Evolutionary conservation across 1,140 invertebrate genomes (phyloP).

Genomic region (Drosophila athabasca): DNA sequence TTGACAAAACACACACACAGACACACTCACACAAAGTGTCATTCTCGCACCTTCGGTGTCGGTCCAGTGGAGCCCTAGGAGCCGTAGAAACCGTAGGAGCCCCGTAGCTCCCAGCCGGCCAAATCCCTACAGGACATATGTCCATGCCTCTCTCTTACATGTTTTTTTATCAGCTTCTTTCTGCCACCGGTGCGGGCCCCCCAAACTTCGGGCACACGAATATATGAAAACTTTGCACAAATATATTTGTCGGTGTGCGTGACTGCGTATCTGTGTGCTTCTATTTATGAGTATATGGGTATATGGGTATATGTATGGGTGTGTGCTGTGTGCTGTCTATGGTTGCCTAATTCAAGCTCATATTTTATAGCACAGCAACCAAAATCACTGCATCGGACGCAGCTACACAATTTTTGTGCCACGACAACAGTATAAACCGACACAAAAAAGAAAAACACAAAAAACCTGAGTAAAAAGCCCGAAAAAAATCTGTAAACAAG

Average conservation of each 20-base stretch:
- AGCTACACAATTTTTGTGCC: slow-evolving; percentile 49
- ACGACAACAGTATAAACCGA: slow-evolving; percentile 42
- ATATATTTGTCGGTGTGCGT: slow-evolving; percentile 45
- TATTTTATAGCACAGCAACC: slow-evolving; percentile 76
- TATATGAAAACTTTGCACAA: slow-evolving; percentile 70
- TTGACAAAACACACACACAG: slow-evolving; percentile 70
- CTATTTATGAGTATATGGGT: slow-evolving; percentile 18
- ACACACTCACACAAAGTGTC: slow-evolving; percentile 10
- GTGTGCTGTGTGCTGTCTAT: slow-evolving; percentile 25
- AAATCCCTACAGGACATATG: slow-evolving; percentile 66
- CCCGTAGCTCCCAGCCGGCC: slow-evolving; percentile 1
- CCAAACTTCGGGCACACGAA: slow-evolving; percentile 52
- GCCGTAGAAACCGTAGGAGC: slow-evolving; percentile 37
- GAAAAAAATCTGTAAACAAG: slow-evolving; percentile 48
- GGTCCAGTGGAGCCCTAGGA: slow-evolving; percentile 12
- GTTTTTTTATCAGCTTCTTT: too few relatives aligned
- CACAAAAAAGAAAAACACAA: slow-evolving; percentile 1
- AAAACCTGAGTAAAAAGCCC: background rate
- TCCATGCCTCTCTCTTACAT: slow-evolving; percentile 12
- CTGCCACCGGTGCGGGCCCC: slow-evolving; percentile 5
- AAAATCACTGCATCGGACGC: slow-evolving; percentile 73
- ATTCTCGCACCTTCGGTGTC: slow-evolving; percentile 47
- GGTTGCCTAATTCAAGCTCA: slow-evolving; percentile 70
- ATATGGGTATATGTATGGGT: too few relatives aligned
- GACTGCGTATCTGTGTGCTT: slow-evolving; percentile 21